Evolutionary conservation across 2,888 invertebrate genomes (phyloP).

Genomic region (Drosophila multiciliata): DNA sequence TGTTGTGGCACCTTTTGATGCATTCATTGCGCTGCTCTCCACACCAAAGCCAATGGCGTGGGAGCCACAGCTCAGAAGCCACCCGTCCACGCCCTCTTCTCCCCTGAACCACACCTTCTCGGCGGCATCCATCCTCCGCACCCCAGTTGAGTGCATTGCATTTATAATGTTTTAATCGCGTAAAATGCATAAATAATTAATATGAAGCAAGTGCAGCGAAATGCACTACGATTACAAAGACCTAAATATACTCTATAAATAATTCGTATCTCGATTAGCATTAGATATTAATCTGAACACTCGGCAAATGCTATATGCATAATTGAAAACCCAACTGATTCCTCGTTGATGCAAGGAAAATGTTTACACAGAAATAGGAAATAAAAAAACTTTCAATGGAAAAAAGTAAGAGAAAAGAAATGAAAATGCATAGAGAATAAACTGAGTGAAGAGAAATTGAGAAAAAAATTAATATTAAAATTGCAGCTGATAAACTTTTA

Average conservation of each 20-base stretch:
- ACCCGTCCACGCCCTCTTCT: neutral
- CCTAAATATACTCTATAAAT: slow-evolving; percentile 12
- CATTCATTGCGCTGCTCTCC: slow-evolving; percentile 63
- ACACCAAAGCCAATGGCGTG: slow-evolving; percentile 72
- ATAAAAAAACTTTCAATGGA: too few species aligned
- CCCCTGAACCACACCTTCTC: neutral
- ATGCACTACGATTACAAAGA: slow-evolving; percentile 17
- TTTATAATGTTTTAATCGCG: slow-evolving; percentile 75
- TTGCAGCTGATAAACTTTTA: neutral
- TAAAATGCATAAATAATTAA: slow-evolving; percentile 71
- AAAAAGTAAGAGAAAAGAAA: neutral
- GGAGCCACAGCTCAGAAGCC: slow-evolving; percentile 52
- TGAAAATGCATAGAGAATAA: neutral
- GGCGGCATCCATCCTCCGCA: slow-evolving; percentile 9
- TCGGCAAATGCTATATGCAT: neutral
- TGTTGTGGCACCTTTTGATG: slow-evolving; percentile 63
- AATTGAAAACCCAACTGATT: neutral
- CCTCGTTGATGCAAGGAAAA: neutral
- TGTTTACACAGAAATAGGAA: neutral
- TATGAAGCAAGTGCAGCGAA: slow-evolving; percentile 44
- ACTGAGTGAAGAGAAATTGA: neutral
- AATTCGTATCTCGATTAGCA: neutral
- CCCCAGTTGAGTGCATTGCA: slow-evolving; percentile 57
- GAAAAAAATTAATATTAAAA: neutral
- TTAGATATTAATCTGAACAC: neutral